Conservation (phyloP, 30 jellyfish, hydroid and myxozoan species). For the Aurelia coerulea region DNA sequence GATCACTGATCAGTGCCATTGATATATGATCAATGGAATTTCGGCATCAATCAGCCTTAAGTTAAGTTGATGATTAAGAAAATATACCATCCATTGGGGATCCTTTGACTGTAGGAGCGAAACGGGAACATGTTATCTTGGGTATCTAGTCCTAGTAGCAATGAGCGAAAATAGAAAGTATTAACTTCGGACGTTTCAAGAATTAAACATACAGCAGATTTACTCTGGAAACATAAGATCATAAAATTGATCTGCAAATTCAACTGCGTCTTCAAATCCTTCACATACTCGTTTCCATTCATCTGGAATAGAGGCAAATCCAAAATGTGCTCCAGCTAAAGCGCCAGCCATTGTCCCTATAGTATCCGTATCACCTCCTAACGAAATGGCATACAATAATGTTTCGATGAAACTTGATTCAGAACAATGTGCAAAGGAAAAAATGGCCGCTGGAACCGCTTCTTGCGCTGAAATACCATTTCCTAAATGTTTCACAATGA, state of each 20-base stretch:
- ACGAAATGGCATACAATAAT: constrained; percentile 72
- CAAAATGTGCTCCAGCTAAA: constrained; percentile 94
- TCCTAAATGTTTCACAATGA: constrained; percentile 62
- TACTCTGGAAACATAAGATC: constrained; percentile 11
- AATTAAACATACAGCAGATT: too few species aligned
- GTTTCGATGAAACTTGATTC: constrained; percentile 72
- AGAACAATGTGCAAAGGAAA: constrained; percentile 62
- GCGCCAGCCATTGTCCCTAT: constrained; percentile 97
- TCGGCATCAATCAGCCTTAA: too few species aligned
- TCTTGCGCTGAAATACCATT: constrained; percentile 88
- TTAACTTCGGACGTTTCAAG: too few species aligned
- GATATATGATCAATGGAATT: too few species aligned
- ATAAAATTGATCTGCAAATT: constrained; percentile 69
- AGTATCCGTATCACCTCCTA: constrained; percentile 99
- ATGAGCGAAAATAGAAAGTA: too few species aligned
- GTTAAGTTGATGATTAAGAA: too few species aligned
- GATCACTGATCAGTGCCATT: too few species aligned
- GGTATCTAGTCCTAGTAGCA: too few species aligned
- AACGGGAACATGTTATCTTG: too few species aligned
- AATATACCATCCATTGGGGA: too few species aligned
- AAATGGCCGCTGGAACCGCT: constrained; percentile 98
- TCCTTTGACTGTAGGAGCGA: too few species aligned
- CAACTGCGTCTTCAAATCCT: constrained; percentile 58
- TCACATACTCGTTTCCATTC: constrained; percentile 90
- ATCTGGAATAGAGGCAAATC: constrained; percentile 71